These are phyloP conservation scores for Laticauda laticaudata DNA, from an alignment of 2,113 vertebrate species.

Conservation along the genomic window DNA sequence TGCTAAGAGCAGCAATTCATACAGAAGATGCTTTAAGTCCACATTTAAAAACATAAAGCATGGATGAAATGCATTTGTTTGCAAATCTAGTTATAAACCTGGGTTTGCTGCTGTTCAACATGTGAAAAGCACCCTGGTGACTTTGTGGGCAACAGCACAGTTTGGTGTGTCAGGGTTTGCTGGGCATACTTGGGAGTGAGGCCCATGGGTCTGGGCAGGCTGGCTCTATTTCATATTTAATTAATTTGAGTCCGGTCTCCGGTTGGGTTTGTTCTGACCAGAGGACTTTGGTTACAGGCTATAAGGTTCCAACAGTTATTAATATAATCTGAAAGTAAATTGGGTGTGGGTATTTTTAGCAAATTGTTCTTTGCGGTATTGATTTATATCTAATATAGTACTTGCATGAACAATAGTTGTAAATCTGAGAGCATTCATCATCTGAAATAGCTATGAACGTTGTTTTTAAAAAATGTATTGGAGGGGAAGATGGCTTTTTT, in stretches of 20 bases:
- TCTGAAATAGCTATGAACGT: conserved; percentile 41
- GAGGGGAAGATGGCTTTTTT: conserved; percentile 22
- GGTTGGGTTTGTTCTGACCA: conserved; percentile 2
- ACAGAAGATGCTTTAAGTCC: not conserved
- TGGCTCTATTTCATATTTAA: conserved; percentile 23
- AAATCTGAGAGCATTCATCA: conserved; percentile 49
- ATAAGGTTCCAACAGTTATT: conserved; percentile 37
- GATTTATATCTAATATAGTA: conserved; percentile 55
- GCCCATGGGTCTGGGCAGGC: not conserved
- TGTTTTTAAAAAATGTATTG: conserved; percentile 37
- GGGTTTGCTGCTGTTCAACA: not conserved
- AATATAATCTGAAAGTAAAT: conserved; percentile 35
- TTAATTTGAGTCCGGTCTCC: not conserved
- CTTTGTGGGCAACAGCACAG: not conserved
- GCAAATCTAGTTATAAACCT: not conserved
- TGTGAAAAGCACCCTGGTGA: not conserved
- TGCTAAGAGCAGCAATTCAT: conserved; percentile 23
- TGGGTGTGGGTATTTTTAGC: conserved; percentile 62
- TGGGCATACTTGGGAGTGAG: not conserved
- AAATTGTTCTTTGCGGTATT: conserved; percentile 62
- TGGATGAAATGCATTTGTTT: not conserved
- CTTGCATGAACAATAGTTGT: conserved; percentile 54
- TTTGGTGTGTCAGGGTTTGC: not conserved
- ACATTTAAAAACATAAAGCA: not conserved
- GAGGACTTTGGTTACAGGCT: conserved; percentile 29